Evolutionary conservation across 2,888 invertebrate genomes (phyloP).

Genomic region (Hybos culiciformis): DNA sequence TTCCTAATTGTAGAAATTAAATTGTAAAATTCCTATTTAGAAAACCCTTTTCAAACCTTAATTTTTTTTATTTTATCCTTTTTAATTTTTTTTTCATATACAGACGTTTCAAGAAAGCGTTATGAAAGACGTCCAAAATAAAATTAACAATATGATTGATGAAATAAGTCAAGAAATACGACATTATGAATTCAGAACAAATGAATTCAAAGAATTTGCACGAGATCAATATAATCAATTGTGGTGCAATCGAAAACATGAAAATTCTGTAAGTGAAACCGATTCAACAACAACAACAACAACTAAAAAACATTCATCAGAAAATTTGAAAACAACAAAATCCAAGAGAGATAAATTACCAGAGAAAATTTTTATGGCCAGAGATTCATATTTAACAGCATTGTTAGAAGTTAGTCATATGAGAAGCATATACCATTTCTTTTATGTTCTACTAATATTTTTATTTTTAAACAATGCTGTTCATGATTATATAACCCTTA

Average conservation of each 20-base stretch:
- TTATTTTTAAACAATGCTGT: slow-evolving; percentile 58
- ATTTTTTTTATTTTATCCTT: no score
- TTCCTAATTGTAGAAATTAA: no score
- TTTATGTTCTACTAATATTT: slow-evolving; percentile 59
- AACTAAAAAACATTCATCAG: background rate
- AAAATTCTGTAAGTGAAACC: slow-evolving; percentile 10
- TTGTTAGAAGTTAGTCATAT: slow-evolving; percentile 66
- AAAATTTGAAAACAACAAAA: background rate
- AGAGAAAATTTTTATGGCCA: slow-evolving; percentile 51
- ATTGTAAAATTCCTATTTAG: no score
- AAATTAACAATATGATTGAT: slow-evolving; percentile 27
- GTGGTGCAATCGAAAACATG: slow-evolving; percentile 14
- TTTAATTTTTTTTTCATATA: no score
- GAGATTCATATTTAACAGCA: slow-evolving; percentile 70
- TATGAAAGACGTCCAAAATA: slow-evolving; percentile 25
- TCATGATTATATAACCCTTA: slow-evolving; percentile 58
- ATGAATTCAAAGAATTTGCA: slow-evolving; percentile 27
- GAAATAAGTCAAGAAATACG: slow-evolving; percentile 29
- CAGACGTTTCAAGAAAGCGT: slow-evolving; percentile 22
- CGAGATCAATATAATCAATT: slow-evolving; percentile 11
- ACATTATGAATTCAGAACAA: slow-evolving; percentile 24
- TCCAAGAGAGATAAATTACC: slow-evolving; percentile 31
- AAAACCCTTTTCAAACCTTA: no score
- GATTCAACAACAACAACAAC: background rate
- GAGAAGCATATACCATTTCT: slow-evolving; percentile 72